Conservation (phyloP, 2,113 vertebrate genomes). For the Nettapus auritus region DNA sequence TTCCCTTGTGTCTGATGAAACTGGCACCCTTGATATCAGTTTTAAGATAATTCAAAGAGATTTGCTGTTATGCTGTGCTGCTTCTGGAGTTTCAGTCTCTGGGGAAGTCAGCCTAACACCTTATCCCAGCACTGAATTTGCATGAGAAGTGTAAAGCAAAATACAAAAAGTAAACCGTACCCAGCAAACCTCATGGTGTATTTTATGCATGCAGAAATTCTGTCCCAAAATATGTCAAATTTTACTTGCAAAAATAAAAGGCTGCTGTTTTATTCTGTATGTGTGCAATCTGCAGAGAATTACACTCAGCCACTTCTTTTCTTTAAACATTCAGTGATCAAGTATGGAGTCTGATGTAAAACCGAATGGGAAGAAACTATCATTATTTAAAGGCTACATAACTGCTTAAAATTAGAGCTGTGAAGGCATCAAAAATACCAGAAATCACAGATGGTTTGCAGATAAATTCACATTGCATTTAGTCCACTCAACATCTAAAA, state of each 20-base stretch:
- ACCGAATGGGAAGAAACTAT: conserved; percentile 73
- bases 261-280: conserved; percentile 72
- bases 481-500: conserved; percentile 77
- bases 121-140: conserved; percentile 28
- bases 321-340: conserved; percentile 71
- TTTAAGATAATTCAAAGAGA: conserved; percentile 5
- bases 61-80: neutral
- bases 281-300: conserved; percentile 70
- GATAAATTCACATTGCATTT: conserved; percentile 80
- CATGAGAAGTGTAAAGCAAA: conserved; percentile 54
- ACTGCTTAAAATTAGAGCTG: conserved; percentile 84
- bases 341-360: conserved; percentile 74
- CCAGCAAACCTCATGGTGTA: conserved; percentile 60
- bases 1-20: neutral
- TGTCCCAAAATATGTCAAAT: conserved; percentile 76
- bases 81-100: conserved; percentile 16
- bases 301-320: conserved; percentile 66
- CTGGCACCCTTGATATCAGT: neutral
- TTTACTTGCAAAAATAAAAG: conserved; percentile 81
- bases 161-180: conserved; percentile 50
- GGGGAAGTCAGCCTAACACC: neutral
- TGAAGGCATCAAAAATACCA: conserved; percentile 78
- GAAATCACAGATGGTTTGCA: conserved; percentile 82
- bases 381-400: conserved; percentile 82
- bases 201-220: conserved; percentile 74